phyloP scores from a whole-genome alignment of 1,140 invertebrate genomes.

The Drosophila repletoides region DNA sequence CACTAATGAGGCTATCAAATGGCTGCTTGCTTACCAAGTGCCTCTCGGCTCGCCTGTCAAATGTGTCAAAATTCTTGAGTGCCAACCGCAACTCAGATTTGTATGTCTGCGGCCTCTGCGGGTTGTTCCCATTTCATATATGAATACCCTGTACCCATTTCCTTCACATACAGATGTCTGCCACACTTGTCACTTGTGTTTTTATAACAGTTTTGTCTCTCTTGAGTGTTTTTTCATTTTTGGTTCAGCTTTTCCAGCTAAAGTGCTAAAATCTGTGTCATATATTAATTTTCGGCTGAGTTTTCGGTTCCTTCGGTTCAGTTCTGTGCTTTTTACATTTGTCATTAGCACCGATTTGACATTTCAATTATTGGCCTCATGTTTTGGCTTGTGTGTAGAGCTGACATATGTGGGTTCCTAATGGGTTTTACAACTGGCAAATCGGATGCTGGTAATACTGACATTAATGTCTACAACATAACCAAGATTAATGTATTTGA shows the following conservation, averaged over 20 bases:
- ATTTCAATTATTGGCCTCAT: constrained; percentile 64
- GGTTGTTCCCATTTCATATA: constrained; percentile 19
- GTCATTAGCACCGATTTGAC: constrained; percentile 67
- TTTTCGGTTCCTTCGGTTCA: constrained; percentile 24
- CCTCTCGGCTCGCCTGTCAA: constrained; percentile 56
- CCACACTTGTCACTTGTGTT: constrained; percentile 78
- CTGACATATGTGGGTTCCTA: constrained; percentile 41
- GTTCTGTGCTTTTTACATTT: constrained; percentile 58
- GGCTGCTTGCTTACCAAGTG: constrained; percentile 61
- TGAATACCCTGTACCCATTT: constrained; percentile 26
- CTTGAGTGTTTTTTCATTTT: constrained; percentile 32
- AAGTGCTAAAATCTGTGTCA: constrained; percentile 76
- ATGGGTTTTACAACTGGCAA: constrained; percentile 45
- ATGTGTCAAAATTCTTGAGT: constrained; percentile 72
- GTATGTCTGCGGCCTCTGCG: constrained; percentile 34
- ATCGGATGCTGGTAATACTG: constrained; percentile 17
- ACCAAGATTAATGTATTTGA: constrained; percentile 16
- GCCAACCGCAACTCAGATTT: constrained; percentile 49
- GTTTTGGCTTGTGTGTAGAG: constrained; percentile 2
- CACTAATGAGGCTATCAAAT: constrained; percentile 80
- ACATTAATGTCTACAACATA: constrained; percentile 9
- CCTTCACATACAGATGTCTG: constrained; percentile 66
- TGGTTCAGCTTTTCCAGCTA: constrained; percentile 26
- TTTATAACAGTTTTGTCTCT: constrained; percentile 65
- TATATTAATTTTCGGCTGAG: constrained; percentile 64